These are phyloP conservation scores for Urocynchramus pylzowi DNA, from an alignment of 2,113 vertebrate genomes.

Conservation along the genomic window DNA sequence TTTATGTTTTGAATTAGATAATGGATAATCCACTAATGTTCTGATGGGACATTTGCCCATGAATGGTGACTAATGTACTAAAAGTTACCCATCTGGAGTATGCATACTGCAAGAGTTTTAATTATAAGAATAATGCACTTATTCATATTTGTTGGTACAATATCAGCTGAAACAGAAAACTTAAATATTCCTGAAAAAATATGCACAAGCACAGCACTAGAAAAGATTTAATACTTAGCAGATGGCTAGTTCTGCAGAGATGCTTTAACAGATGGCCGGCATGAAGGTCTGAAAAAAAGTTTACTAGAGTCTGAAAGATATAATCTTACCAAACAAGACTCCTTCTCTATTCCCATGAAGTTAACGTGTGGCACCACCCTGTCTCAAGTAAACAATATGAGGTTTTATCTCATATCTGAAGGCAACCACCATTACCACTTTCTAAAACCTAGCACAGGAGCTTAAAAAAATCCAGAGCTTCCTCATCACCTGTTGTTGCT, in stretches of 20 bases:
- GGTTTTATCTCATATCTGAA: not conserved
- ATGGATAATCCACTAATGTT: not conserved
- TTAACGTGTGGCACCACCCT: not conserved
- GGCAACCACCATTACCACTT: not conserved
- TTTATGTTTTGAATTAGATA: not conserved
- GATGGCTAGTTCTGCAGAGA: conserved; percentile 46
- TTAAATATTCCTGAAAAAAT: conserved; percentile 19
- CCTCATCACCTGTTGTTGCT: not conserved
- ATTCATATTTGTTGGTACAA: conserved; percentile 26
- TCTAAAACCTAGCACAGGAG: not conserved
- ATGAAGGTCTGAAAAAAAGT: conserved; percentile 35
- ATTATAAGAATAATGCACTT: not conserved
- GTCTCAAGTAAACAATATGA: not conserved
- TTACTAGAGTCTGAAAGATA: not conserved
- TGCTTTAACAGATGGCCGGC: conserved; percentile 61
- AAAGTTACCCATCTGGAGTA: not conserved
- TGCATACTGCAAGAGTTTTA: not conserved
- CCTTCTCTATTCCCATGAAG: not conserved
- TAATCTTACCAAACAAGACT: not conserved
- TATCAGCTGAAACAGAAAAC: conserved; percentile 13
- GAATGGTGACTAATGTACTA: not conserved
- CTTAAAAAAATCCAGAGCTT: not conserved
- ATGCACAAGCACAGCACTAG: not conserved
- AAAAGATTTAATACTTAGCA: conserved; percentile 53
- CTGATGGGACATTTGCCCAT: not conserved